These are phyloP conservation scores for Brachyalestes nurse DNA, from an alignment of 2,797 vertebrate genomes.

Conservation along the genomic window DNA sequence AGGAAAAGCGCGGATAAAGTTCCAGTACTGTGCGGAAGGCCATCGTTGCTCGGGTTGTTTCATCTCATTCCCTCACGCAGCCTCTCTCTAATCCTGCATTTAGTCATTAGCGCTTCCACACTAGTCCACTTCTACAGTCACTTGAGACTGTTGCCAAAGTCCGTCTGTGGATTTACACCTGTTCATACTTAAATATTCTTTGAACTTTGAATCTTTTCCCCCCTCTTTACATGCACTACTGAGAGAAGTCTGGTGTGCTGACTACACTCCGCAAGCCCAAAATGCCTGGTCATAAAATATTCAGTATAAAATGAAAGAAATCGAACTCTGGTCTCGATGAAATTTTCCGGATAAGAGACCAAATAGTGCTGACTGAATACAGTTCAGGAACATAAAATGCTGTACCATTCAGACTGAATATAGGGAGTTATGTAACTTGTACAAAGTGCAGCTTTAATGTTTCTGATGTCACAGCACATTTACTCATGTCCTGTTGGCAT, in stretches of 20 bases:
- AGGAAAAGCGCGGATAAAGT: background rate
- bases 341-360: conserved; percentile 17
- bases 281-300: conserved; percentile 51
- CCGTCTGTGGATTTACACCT: conserved; percentile 13
- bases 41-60: background rate
- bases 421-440: conserved; percentile 45
- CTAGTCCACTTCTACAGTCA: background rate
- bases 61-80: conserved; percentile 4
- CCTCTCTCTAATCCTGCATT: conserved; percentile 13
- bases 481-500: conserved; percentile 50
- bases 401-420: conserved; percentile 40
- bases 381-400: conserved; percentile 41
- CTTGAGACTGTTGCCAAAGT: background rate
- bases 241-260: background rate
- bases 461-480: conserved; percentile 64
- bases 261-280: conserved; percentile 10
- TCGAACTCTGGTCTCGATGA: conserved; percentile 18
- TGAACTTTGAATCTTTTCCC: conserved; percentile 8
- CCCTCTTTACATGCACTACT: background rate
- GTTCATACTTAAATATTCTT: conserved; percentile 1
- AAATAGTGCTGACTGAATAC: conserved; percentile 45
- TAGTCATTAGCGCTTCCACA: conserved; percentile 5
- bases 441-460: conserved; percentile 49
- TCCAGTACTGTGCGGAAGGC: background rate
- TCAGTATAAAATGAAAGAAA: conserved; percentile 38